Evolutionary conservation across 2,113 vertebrate species (phyloP).

Genomic region (Phalacrocorax pelagicus): DNA sequence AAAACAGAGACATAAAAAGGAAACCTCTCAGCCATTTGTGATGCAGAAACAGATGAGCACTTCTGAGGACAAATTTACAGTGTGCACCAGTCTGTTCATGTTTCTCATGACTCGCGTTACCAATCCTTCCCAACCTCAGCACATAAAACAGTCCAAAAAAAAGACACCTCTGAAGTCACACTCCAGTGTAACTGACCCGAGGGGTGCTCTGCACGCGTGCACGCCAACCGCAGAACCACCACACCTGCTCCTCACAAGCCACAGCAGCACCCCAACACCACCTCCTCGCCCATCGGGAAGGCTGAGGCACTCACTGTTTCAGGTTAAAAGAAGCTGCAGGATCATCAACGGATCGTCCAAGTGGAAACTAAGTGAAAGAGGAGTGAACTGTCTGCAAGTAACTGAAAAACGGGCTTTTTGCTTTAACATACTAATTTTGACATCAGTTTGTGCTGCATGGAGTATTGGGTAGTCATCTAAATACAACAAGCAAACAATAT

Average conservation of each 20-base stretch:
- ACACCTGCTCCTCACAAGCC: neutral
- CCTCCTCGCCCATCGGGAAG: neutral
- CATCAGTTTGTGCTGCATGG: neutral
- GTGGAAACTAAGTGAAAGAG: neutral
- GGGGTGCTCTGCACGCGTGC: fast-evolving
- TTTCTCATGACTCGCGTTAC: neutral
- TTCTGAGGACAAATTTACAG: neutral
- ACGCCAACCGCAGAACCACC: neutral
- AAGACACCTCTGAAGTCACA: neutral
- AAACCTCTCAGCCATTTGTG: neutral
- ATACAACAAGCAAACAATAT: neutral
- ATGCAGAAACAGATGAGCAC: neutral
- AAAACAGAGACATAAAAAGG: neutral
- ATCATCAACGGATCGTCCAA: neutral
- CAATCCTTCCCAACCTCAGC: neutral
- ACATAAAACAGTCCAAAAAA: neutral
- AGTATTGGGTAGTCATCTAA: neutral
- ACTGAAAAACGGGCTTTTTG: fast-evolving
- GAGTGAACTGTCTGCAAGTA: neutral
- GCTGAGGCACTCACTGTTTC: neutral
- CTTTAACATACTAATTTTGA: neutral
- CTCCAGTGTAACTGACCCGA: fast-evolving
- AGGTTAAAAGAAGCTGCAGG: neutral
- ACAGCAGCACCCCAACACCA: neutral
- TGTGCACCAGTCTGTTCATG: neutral